phyloP scores from a whole-genome alignment of 2,888 invertebrate species.

The Pristionchus japonicus region DNA sequence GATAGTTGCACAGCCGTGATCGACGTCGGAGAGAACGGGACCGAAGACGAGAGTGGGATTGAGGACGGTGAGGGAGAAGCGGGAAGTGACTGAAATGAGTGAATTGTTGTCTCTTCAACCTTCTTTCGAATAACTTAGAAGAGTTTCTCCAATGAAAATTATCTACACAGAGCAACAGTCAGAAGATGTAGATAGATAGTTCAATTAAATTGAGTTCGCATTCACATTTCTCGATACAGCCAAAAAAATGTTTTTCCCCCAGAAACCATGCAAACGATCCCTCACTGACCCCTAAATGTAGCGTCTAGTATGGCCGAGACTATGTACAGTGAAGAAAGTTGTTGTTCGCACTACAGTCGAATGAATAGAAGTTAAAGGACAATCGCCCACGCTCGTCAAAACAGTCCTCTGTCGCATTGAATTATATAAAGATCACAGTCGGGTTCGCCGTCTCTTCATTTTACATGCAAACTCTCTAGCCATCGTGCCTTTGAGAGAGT shows the following conservation, averaged over 20 bases:
- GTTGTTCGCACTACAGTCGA: neutral
- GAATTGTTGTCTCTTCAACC: no score
- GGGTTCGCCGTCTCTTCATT: no score
- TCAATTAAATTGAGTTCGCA: no score
- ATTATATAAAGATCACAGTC: neutral
- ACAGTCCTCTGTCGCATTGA: neutral
- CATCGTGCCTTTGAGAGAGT: no score
- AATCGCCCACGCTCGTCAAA: neutral
- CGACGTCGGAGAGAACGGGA: conserved; percentile 57
- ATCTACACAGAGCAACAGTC: no score
- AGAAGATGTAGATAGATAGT: no score
- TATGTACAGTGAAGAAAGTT: neutral
- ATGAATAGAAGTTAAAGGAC: neutral
- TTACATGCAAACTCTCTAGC: no score
- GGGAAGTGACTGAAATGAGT: conserved; percentile 31
- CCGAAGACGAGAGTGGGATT: conserved; percentile 64
- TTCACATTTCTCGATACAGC: no score
- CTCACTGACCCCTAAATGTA: neutral
- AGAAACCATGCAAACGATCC: neutral
- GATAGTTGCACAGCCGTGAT: conserved; percentile 61
- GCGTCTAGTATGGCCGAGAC: neutral
- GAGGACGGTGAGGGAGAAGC: conserved; percentile 59
- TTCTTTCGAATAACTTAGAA: no score
- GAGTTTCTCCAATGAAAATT: no score
- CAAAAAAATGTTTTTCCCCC: neutral